Percentiles rank a stretch among this genome's conserved stretches.
Conservation (phyloP, 35 echinoderm and acorn worm species). For the Patiria miniata region DNA sequence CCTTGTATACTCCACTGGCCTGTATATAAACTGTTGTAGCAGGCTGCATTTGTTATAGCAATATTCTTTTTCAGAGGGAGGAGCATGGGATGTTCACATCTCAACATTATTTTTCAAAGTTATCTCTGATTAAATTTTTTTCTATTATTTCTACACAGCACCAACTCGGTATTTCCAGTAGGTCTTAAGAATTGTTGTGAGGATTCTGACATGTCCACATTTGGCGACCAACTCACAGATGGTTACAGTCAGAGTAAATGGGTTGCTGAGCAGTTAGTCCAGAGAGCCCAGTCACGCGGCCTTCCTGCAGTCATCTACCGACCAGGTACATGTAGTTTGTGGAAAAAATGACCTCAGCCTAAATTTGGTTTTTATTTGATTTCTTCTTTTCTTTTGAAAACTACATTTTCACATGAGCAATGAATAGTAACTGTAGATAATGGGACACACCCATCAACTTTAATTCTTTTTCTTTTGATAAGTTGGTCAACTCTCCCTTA, state of each 20-base stretch:
- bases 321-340: slow-evolving; percentile 21
- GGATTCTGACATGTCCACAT: slow-evolving; percentile 43
- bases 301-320: slow-evolving; percentile 56
- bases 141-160: slow-evolving; percentile 17
- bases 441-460: neutral
- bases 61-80: no score
- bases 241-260: slow-evolving; percentile 63
- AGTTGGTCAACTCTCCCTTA: no score
- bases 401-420: neutral
- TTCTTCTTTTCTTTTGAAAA: neutral
- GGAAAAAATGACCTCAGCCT: no score
- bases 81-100: no score
- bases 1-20: no score
- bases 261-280: slow-evolving; percentile 58
- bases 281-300: slow-evolving; percentile 41
- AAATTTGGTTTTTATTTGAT: no score
- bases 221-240: slow-evolving; percentile 33
- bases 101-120: no score
- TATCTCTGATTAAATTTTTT: no score
- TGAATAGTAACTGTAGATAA: neutral
- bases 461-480: no score
- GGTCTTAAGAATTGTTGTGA: slow-evolving; percentile 5
- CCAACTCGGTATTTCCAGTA: slow-evolving; percentile 58
- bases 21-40: no score
- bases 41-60: no score